These are phyloP conservation scores for Astreopora myriophthalma DNA, from an alignment of 64 coral and sea anemone genomes.

Conservation along the genomic window DNA sequence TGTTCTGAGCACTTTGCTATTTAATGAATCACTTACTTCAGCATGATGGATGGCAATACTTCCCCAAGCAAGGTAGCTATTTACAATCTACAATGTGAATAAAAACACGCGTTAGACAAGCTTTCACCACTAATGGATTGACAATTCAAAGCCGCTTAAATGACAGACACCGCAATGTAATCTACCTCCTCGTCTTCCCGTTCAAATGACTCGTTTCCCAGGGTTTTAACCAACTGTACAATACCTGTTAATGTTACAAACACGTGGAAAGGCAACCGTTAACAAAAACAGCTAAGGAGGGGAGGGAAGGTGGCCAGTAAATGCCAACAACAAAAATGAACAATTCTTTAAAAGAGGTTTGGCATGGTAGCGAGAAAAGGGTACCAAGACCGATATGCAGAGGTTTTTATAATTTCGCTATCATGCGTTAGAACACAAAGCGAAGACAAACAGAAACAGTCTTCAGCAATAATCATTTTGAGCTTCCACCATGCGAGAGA, in stretches of 20 bases:
- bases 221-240: conserved; percentile 86
- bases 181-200: conserved; percentile 95
- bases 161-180: background rate
- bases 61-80: conserved; percentile 95
- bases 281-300: background rate
- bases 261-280: background rate
- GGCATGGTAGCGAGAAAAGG: too few species aligned
- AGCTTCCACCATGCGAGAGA: too few species aligned
- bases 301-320: background rate
- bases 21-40: conserved; percentile 51
- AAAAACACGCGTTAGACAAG: background rate
- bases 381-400: too few species aligned
- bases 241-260: conserved; percentile 56
- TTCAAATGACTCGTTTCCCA: conserved; percentile 89
- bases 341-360: too few species aligned
- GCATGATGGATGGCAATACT: conserved; percentile 97
- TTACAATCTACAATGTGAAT: conserved; percentile 69
- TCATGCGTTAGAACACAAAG: too few species aligned
- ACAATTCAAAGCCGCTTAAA: background rate
- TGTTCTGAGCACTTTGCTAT: too few species aligned
- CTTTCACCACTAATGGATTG: background rate
- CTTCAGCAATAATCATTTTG: too few species aligned
- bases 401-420: too few species aligned
- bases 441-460: too few species aligned
- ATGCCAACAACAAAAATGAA: too few species aligned